These are phyloP conservation scores for Muntiacus reevesi DNA, from an alignment of 2,113 vertebrate genomes.

Conservation along the genomic window DNA sequence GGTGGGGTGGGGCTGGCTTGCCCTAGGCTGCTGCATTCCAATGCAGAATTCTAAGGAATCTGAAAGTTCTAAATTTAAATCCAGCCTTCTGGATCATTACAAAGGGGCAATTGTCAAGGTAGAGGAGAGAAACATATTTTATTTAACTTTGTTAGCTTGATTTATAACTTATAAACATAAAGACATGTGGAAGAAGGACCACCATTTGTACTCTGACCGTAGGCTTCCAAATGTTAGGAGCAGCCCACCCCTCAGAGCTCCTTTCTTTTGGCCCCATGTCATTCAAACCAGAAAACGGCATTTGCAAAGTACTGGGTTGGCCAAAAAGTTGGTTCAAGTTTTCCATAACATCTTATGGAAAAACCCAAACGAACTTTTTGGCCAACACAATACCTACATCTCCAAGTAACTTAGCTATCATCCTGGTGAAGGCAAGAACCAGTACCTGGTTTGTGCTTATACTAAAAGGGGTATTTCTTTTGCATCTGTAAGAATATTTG, in stretches of 20 bases:
- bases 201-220: background rate
- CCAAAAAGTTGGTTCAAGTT: background rate
- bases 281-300: background rate
- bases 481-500: conserved; percentile 21
- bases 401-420: background rate
- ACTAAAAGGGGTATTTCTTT: background rate
- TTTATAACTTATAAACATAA: background rate
- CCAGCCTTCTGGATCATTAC: background rate
- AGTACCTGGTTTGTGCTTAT: background rate
- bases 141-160: background rate
- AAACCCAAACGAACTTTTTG: background rate
- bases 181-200: background rate
- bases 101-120: background rate
- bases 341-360: background rate
- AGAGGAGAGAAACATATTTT: background rate
- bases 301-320: background rate
- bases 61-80: conserved; percentile 37
- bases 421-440: background rate
- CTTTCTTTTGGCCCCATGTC: background rate
- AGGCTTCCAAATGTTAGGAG: background rate
- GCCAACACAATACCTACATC: background rate
- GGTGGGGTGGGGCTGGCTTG: background rate
- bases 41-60: background rate
- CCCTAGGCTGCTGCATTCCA: background rate
- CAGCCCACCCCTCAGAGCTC: background rate